These are phyloP conservation scores for Drosophila flavopinicola DNA, from an alignment of 2,888 invertebrate genomes.

Conservation along the genomic window DNA sequence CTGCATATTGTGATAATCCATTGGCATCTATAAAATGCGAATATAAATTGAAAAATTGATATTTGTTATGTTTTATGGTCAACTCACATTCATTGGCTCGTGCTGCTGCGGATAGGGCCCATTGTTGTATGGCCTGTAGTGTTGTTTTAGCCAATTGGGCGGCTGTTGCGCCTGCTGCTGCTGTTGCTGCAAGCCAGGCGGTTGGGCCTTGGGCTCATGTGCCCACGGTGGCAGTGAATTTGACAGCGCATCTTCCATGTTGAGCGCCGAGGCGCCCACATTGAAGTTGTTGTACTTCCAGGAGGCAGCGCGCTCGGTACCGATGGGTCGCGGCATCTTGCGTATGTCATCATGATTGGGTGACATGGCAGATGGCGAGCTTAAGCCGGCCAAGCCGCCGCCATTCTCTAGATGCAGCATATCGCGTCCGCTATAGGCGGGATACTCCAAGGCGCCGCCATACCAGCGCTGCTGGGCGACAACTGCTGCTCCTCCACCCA, in stretches of 20 bases:
- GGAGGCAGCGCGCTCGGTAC: conserved; percentile 88
- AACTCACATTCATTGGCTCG: conserved; percentile 73
- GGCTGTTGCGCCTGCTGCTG: conserved; percentile 75
- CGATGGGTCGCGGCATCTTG: conserved; percentile 89
- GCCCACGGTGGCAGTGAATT: conserved; percentile 61
- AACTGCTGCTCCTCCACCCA: conserved; percentile 56
- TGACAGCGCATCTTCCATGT: conserved; percentile 66
- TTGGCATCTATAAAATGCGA: conserved; percentile 72
- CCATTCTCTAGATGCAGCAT: conserved; percentile 83
- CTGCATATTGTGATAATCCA: conserved; percentile 83
- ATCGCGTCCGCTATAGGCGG: conserved; percentile 75
- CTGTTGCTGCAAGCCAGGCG: conserved; percentile 59
- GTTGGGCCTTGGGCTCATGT: conserved; percentile 64
- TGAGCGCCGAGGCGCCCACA: conserved; percentile 58
- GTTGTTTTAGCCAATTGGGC: conserved; percentile 61
- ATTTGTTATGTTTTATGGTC: too few relatives aligned
- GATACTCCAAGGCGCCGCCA: conserved; percentile 76
- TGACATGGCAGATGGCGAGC: conserved; percentile 84
- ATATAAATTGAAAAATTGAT: not conserved
- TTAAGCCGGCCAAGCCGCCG: conserved; percentile 76
- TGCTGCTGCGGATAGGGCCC: conserved; percentile 79
- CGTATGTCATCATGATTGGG: conserved; percentile 84
- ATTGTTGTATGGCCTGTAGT: conserved; percentile 80
- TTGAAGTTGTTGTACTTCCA: conserved; percentile 84
- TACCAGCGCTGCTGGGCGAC: conserved; percentile 72